Conservation (phyloP, 2,888 invertebrate species). For the Embidobia sp. region DNA sequence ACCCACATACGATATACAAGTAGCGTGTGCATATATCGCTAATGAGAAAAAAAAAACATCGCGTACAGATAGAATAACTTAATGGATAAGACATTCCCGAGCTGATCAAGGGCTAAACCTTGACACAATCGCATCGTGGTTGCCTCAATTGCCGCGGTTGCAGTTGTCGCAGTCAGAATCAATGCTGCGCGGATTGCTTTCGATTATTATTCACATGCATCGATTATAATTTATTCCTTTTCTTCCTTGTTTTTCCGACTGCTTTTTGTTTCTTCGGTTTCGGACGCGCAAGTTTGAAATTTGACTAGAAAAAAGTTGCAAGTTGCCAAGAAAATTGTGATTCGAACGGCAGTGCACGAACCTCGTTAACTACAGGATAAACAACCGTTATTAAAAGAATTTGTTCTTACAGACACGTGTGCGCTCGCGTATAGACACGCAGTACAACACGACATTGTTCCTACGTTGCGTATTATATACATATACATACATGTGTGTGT, state of each 20-base stretch:
- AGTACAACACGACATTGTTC: no score
- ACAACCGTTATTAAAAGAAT: no score
- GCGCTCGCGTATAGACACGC: no score
- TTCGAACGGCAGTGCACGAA: no score
- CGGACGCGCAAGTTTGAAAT: not conserved
- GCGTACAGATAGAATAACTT: slow-evolving; percentile 49
- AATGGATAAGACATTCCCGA: slow-evolving; percentile 23
- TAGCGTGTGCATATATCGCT: slow-evolving; percentile 56
- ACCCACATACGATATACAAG: slow-evolving; percentile 25
- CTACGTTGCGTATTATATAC: no score
- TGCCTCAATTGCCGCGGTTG: slow-evolving; percentile 29
- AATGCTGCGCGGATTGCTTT: not conserved
- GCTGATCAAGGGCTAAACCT: slow-evolving; percentile 33
- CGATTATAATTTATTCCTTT: not conserved
- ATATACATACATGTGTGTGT: no score
- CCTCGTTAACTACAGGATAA: no score
- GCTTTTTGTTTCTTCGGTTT: no score
- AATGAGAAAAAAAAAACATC: slow-evolving; percentile 42
- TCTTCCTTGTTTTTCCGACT: no score
- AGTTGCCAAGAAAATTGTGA: no score
- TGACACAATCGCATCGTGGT: slow-evolving; percentile 28
- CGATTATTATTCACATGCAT: slow-evolving; percentile 18
- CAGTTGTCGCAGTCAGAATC: slow-evolving; percentile 21
- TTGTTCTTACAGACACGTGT: no score
- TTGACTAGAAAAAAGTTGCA: not conserved